These are phyloP conservation scores for Dipodomys stephensi DNA, from an alignment of 2,113 vertebrate species.

Conservation along the genomic window DNA sequence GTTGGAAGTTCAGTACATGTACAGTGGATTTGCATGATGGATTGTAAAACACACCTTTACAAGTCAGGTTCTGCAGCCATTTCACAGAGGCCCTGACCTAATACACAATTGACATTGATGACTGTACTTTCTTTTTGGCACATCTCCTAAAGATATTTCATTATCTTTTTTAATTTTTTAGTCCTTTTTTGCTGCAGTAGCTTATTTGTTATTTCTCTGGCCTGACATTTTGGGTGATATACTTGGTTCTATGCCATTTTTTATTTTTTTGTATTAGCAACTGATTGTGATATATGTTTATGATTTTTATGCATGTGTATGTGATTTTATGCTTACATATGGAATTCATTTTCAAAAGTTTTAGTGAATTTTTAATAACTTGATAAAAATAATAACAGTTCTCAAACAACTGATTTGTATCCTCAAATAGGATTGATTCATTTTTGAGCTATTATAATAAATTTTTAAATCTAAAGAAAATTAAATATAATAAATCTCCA, in stretches of 20 bases:
- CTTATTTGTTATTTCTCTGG: not conserved
- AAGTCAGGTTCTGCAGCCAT: not conserved
- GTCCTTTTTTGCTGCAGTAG: not conserved
- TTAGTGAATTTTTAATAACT: not conserved
- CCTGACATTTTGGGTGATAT: not conserved
- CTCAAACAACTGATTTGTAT: not conserved
- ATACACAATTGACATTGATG: not conserved
- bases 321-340: not conserved
- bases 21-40: not conserved
- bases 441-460: constrained; percentile 1
- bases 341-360: not conserved
- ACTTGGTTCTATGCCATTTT: not conserved
- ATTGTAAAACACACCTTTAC: too few relatives aligned
- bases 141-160: not conserved
- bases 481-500: not conserved
- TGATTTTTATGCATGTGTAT: not conserved
- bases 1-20: not conserved
- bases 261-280: not conserved
- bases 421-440: not conserved
- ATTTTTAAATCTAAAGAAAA: not conserved
- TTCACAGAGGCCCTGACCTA: not conserved
- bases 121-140: not conserved
- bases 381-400: not conserved
- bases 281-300: not conserved
- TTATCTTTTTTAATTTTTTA: not conserved